Base-by-base conservation (phyloP, 1,140 invertebrate species). In the Hetaerina americana region DNA sequence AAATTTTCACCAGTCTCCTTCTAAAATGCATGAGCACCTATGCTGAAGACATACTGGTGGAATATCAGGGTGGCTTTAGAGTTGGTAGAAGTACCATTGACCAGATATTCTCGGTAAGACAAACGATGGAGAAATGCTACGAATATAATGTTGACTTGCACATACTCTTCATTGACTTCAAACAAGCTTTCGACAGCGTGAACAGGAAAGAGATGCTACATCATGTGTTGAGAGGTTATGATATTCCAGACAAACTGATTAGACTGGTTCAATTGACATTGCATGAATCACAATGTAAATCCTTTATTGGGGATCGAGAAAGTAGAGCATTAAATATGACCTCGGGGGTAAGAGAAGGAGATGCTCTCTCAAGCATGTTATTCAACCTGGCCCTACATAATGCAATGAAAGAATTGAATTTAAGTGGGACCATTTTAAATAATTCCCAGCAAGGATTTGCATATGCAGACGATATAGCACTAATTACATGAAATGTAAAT, bases 201-300 rank as follows among this genome's bases (percentile, higher is more conserved):
- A n/a, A n/a, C n/a, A n/a, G n/a, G 27, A 28, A n/a, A 40, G 25
- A 26, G n/a, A 29, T 18, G 27, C 1, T 5, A 29, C 25, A 18
- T 25, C n/a, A 18, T 28, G 29, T 18, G 31, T 2, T 5, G 24
- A 40, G 18, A 40, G 31, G 31, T 40, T 18, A 31, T 15, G 25
- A 28, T 22, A 70, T 70, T 29, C 69, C 27, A 31, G 70, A n/a
- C 15, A 73, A 73, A 49, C 26, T 73, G 27, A 66, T 24, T 22
- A 71, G 10, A 57, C 25, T 66, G 25, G 18, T 66, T 66, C 10
- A 66, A 66, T 66, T 71, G 10, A 71, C 66, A 27, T 71, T 27
- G 69, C 27, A 28, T 1, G 29, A 10, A 31, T 24, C 2, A n/a
- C n/a, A 28, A 31, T 25, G 25, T 2, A 70, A 29, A 29, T 26